Conservation (phyloP, 2,888 invertebrate species). For the Heliconius erato region DNA sequence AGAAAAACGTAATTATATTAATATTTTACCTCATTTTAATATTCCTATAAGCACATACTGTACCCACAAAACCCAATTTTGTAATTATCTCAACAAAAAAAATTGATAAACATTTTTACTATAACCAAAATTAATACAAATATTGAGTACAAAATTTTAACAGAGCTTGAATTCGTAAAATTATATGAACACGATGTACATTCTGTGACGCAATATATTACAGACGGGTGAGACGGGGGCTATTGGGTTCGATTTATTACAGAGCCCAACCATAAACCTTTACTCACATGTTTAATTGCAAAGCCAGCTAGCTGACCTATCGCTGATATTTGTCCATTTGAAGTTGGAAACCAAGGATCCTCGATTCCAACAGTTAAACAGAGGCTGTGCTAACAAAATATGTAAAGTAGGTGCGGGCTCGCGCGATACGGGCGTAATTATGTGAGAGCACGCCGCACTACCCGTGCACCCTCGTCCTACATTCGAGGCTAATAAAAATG, state of each 20-base stretch:
- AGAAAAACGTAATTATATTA: no score
- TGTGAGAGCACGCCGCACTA: slow-evolving; percentile 78
- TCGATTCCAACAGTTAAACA: slow-evolving; percentile 84
- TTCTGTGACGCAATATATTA: slow-evolving; percentile 20
- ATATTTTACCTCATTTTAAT: no score
- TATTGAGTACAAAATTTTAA: no score
- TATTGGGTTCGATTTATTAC: slow-evolving; percentile 39
- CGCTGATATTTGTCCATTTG: slow-evolving; percentile 62
- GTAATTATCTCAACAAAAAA: no score
- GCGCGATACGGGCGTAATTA: slow-evolving; percentile 82
- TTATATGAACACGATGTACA: not conserved
- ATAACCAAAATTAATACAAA: not conserved
- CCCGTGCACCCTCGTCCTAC: slow-evolving; percentile 73
- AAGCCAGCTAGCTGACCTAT: slow-evolving; percentile 62
- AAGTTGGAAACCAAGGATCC: slow-evolving; percentile 70
- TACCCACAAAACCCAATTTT: no score
- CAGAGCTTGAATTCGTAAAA: not conserved
- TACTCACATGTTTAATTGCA: slow-evolving; percentile 64
- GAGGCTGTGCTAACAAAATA: slow-evolving; percentile 82
- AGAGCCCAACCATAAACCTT: slow-evolving; percentile 53
- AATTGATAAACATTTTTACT: no score
- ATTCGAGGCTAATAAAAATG: slow-evolving; percentile 81
- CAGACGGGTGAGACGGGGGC: not conserved
- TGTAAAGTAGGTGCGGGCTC: slow-evolving; percentile 82
- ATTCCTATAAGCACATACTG: no score